A percentile compares a stretch with the other conserved stretches of the same genome.
phyloP scores from a whole-genome alignment of 2,113 vertebrate genomes.

The Phasianus colchicus region DNA sequence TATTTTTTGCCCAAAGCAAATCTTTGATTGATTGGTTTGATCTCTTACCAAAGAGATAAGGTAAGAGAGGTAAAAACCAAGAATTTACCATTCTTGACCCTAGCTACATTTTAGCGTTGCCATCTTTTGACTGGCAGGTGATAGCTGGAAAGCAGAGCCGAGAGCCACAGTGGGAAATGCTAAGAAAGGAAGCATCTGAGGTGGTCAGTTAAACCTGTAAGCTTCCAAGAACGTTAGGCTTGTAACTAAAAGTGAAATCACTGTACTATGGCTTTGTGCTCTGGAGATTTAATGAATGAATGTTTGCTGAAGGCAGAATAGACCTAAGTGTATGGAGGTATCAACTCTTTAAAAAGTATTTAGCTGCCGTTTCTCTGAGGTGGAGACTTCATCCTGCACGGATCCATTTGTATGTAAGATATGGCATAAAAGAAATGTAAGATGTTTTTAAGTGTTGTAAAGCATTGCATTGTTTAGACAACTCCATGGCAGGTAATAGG shows the following conservation, averaged over 20 bases:
- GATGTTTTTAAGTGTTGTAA: neutral
- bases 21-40: neutral
- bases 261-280: neutral
- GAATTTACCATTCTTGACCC: neutral
- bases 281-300: neutral
- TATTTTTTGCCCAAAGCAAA: neutral
- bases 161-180: neutral
- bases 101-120: neutral
- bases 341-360: neutral
- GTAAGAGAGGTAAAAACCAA: neutral
- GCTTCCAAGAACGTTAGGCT: neutral
- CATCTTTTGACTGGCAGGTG: neutral
- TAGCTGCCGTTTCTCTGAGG: neutral
- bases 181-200: neutral
- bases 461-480: neutral
- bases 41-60: too few relatives aligned
- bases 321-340: neutral
- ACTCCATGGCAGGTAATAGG: neutral
- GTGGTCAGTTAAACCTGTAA: neutral
- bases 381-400: neutral
- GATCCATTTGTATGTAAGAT: neutral
- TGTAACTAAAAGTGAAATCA: neutral
- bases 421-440: neutral
- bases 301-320: neutral
- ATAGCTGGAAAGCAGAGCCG: neutral